Conservation (phyloP, 2,113 vertebrate genomes). For the Phoxinus phoxinus region DNA sequence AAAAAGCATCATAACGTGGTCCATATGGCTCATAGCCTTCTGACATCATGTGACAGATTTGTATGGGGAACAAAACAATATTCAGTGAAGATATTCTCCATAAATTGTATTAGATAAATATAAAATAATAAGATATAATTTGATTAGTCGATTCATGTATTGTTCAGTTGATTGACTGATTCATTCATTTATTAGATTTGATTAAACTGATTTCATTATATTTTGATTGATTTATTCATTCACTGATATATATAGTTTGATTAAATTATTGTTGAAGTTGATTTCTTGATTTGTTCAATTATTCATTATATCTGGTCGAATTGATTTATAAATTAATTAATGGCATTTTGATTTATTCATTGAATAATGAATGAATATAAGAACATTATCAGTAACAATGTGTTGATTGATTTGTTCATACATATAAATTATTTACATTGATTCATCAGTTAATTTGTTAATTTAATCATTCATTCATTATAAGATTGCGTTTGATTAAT, state of each 20-base stretch:
- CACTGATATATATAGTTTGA: neutral
- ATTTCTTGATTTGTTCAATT: neutral
- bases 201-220: neutral
- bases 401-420: too few species aligned
- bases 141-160: neutral
- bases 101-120: neutral
- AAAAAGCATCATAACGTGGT: neutral
- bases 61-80: neutral
- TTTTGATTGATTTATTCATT: neutral
- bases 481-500: too few species aligned
- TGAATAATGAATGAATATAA: neutral
- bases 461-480: too few species aligned
- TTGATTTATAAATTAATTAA: neutral
- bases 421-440: too few species aligned
- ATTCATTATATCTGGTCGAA: neutral
- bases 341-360: neutral
- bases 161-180: neutral
- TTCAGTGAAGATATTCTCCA: neutral
- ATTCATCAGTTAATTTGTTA: neutral
- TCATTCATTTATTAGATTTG: neutral
- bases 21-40: neutral
- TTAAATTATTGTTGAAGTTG: neutral
- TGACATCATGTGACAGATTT: neutral
- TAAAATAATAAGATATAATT: neutral
- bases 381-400: too few species aligned